These are phyloP conservation scores for Acipenser oxyrinchus DNA, from an alignment of 2,797 vertebrate species.

Conservation along the genomic window DNA sequence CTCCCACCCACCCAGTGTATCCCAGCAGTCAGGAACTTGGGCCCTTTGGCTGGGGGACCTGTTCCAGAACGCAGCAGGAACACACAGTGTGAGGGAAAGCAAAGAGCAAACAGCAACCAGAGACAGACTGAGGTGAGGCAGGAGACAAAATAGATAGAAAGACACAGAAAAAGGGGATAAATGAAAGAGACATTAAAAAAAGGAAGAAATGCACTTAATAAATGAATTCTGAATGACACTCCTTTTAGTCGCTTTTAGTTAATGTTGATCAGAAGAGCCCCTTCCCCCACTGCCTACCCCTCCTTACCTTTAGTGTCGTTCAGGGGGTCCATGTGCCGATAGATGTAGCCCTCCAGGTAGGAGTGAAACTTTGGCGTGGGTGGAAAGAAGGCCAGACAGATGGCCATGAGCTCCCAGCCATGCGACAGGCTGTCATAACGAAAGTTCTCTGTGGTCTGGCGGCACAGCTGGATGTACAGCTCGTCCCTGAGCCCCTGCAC, in stretches of 20 bases:
- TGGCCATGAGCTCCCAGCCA: constrained; percentile 97
- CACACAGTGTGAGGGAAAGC: too few species aligned
- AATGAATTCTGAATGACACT: too few species aligned
- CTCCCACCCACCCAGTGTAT: too few species aligned
- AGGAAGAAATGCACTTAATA: too few species aligned
- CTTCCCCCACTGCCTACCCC: neutral
- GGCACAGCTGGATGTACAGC: constrained; percentile 93
- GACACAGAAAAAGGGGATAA: neutral
- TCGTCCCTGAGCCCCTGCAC: constrained; percentile 88
- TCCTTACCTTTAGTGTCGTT: constrained; percentile 92
- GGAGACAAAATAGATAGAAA: neutral
- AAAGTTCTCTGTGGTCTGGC: constrained; percentile 96
- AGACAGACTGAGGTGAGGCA: too few species aligned
- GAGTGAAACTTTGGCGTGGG: constrained; percentile 92
- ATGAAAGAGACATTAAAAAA: too few species aligned
- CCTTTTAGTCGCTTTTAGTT: neutral
- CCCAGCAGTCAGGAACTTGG: too few species aligned
- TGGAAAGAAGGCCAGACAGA: constrained; percentile 91
- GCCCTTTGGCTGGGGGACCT: too few species aligned
- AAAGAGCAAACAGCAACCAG: too few species aligned
- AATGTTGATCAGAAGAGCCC: neutral
- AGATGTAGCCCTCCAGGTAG: constrained; percentile 94
- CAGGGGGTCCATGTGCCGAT: constrained; percentile 90
- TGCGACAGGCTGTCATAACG: constrained; percentile 91
- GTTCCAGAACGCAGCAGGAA: too few species aligned